Base-by-base conservation (phyloP, 2,888 invertebrate genomes). In the Mechanitis mazaeus region DNA sequence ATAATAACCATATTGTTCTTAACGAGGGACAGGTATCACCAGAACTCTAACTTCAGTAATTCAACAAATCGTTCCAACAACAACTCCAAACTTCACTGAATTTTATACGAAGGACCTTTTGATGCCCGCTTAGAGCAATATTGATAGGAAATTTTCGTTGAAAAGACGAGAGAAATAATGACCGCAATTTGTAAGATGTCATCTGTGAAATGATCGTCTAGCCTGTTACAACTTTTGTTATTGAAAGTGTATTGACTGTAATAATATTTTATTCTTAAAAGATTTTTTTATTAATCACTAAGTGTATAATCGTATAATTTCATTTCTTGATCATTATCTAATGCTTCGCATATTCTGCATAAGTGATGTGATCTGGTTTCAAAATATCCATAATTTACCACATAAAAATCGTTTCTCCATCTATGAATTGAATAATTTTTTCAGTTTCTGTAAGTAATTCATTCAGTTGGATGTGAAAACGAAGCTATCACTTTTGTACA, bases 331-430 rank as follows among this genome's bases (percentile, higher is more conserved):
- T 81, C 93, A 71, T 92, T 93, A 75, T 93, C 92, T 12, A 94
- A 80, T n/a, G 93, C 94, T 76, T 94, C 92, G 72, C 94, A 94
- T 7, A 93, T 73, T 60, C 93, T 90, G 72, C 94, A 94, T 65
- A 92, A 92, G 72, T 94, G 93, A 58, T 79, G 84, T 0, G 93
- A 92, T 11, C 78, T 78, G 0, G 91, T 89, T 12, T 91, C 89
- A 71, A 94, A 94, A 74, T 93, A 94, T 0, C 94, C 94, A 72
- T 94, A 94, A 69, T 94, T 93, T 0, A 90, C 58, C 1, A 93
- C 83, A 63, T 84, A 72, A 72, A 91, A 94, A 63, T 90, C 63
- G 33, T 78, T 81, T 63, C 93, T 91, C 94, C 94, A 94, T 58
- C 78, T 70, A 66, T 93, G 94, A 68, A 87, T 93, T 1, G 76